These are phyloP conservation scores for Nasalis larvatus DNA, from an alignment of 2,113 vertebrate species.

Conservation along the genomic window DNA sequence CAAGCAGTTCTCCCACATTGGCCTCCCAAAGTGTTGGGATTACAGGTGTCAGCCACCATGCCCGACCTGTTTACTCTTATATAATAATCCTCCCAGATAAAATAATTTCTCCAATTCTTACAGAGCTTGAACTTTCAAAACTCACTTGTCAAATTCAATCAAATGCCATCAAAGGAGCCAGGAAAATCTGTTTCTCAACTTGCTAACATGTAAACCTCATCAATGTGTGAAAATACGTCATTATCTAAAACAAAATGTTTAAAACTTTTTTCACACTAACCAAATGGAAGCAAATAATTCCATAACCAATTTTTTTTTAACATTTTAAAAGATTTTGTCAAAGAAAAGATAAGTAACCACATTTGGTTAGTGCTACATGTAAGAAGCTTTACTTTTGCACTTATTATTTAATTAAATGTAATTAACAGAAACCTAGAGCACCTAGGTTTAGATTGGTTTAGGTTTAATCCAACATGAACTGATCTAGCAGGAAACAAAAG, in stretches of 20 bases:
- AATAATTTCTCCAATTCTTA: neutral
- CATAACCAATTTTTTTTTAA: conserved; percentile 66
- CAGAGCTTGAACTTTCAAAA: neutral
- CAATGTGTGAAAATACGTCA: conserved; percentile 1
- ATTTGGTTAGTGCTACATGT: no score
- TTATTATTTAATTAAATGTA: no score
- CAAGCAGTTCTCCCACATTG: no score
- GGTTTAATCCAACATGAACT: conserved; percentile 80
- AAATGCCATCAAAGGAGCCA: neutral
- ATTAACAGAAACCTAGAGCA: conserved; percentile 76
- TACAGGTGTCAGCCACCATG: no score
- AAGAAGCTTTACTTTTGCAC: no score
- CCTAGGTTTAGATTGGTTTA: conserved; percentile 81
- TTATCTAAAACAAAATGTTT: neutral
- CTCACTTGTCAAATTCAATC: neutral
- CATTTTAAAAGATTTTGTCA: conserved; percentile 71
- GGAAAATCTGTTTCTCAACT: neutral
- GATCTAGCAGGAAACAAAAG: conserved; percentile 80
- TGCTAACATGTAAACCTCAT: neutral
- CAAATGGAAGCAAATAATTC: conserved; percentile 73
- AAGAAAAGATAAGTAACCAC: conserved; percentile 75
- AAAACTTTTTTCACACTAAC: conserved; percentile 55
- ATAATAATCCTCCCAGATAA: conserved; percentile 39
- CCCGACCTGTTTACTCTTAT: neutral
- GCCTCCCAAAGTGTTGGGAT: no score